Percentiles rank a stretch among this genome's conserved stretches.
Evolutionary conservation across 2,113 vertebrate genomes (phyloP).

Genomic region (Colinus virginianus): DNA sequence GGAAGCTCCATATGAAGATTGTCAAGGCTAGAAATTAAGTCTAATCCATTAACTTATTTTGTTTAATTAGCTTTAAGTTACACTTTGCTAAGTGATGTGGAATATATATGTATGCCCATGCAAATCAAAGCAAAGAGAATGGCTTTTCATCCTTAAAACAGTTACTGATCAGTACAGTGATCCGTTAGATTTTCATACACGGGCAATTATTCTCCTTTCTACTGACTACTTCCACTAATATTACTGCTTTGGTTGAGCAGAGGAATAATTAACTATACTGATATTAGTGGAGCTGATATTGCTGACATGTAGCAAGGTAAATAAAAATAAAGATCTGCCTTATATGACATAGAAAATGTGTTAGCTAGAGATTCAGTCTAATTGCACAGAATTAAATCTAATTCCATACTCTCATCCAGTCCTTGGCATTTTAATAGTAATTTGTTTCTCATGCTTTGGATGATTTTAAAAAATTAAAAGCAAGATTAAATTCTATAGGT

Average conservation of each 20-base stretch:
- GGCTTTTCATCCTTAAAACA: not conserved
- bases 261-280: not conserved
- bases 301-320: not conserved
- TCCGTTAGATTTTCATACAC: not conserved
- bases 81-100: not conserved
- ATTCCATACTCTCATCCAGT: not conserved
- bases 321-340: conserved; percentile 11
- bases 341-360: not conserved
- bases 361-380: not conserved
- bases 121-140: not conserved
- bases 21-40: not conserved
- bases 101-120: not conserved
- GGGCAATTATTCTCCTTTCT: not conserved
- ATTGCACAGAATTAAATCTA: not conserved
- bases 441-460: not conserved
- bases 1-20: not conserved
- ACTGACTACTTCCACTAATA: not conserved
- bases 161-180: not conserved
- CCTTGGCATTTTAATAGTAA: not conserved
- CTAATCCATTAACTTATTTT: not conserved
- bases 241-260: not conserved
- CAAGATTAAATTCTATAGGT: not conserved
- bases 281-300: not conserved
- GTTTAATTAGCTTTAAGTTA: not conserved
- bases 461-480: not conserved